These are phyloP conservation scores for Pseudomyrmex cubaensis DNA, from an alignment of 1,140 invertebrate species.

Conservation along the genomic window DNA sequence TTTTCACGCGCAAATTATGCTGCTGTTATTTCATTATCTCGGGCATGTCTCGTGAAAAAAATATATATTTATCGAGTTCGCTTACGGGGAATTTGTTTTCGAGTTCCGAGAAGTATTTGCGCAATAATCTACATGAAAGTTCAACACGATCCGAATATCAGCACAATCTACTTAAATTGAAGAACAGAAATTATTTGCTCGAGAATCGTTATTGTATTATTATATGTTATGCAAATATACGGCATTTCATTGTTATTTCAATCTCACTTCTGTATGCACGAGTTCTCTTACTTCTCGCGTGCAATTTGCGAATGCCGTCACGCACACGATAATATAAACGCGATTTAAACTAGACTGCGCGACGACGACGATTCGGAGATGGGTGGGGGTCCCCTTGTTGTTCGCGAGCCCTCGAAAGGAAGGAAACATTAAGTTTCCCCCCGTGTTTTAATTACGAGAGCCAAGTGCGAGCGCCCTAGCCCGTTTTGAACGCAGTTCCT, in stretches of 20 bases:
- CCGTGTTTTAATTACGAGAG: slow-evolving; percentile 74
- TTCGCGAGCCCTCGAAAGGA: slow-evolving; percentile 49
- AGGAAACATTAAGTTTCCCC: slow-evolving; percentile 75
- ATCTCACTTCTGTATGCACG: background rate
- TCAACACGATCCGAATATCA: slow-evolving; percentile 26
- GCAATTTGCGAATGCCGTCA: slow-evolving; percentile 14
- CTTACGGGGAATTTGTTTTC: background rate
- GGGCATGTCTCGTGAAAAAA: background rate
- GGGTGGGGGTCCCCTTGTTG: slow-evolving; percentile 13
- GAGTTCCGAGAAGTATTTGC: background rate
- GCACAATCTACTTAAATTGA: slow-evolving; percentile 31
- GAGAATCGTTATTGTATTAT: slow-evolving; percentile 35
- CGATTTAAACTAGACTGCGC: slow-evolving; percentile 23
- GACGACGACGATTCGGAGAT: slow-evolving; percentile 6
- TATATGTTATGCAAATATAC: slow-evolving; percentile 45
- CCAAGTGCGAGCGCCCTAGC: slow-evolving; percentile 66
- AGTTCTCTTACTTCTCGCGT: slow-evolving; percentile 22
- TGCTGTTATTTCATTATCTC: background rate
- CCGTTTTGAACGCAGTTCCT: slow-evolving; percentile 61
- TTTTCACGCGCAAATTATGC: background rate
- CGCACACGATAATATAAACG: slow-evolving; percentile 21
- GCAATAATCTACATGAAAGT: background rate
- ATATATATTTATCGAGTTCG: background rate
- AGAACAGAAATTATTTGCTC: slow-evolving; percentile 31
- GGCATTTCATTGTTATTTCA: slow-evolving; percentile 46